Evolutionary conservation across 2,797 vertebrate genomes (phyloP).

Genomic region (Oryzias dopingdopingensis): DNA sequence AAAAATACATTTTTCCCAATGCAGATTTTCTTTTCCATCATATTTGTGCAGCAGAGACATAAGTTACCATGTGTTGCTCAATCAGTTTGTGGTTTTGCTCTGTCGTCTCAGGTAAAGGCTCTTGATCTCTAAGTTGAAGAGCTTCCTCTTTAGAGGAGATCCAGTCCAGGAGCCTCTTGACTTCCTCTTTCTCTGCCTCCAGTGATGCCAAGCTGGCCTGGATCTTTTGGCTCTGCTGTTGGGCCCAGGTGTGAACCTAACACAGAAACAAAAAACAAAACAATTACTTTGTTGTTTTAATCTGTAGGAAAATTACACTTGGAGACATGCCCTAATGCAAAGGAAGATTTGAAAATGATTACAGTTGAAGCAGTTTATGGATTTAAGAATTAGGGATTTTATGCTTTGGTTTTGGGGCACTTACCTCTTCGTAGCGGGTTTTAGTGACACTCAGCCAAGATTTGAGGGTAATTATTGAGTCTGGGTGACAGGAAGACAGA

Average conservation of each 20-base stretch:
- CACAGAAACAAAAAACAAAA: background rate
- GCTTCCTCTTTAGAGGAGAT: slow-evolving; percentile 84
- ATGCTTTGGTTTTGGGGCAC: slow-evolving; percentile 1
- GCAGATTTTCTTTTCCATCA: no score
- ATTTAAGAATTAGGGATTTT: background rate
- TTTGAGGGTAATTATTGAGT: slow-evolving; percentile 84
- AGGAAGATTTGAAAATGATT: no score
- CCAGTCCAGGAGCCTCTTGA: slow-evolving; percentile 81
- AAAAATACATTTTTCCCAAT: no score
- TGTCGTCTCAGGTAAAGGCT: slow-evolving; percentile 75
- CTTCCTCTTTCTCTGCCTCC: slow-evolving; percentile 77
- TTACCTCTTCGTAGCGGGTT: slow-evolving; percentile 87
- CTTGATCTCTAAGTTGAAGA: slow-evolving; percentile 78
- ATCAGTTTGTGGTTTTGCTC: slow-evolving; percentile 78
- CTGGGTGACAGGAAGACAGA: slow-evolving; percentile 82
- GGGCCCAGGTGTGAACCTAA: slow-evolving; percentile 85
- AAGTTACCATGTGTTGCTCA: slow-evolving; percentile 77
- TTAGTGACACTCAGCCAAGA: slow-evolving; percentile 87
- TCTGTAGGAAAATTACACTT: no score
- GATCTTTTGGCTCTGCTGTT: slow-evolving; percentile 82
- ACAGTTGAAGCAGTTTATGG: background rate
- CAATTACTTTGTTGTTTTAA: no score
- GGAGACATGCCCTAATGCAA: no score
- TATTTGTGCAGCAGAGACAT: background rate
- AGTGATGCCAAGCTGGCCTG: slow-evolving; percentile 62